Base-by-base conservation (phyloP, 2,888 invertebrate species). In the Timandra comae region DNA sequence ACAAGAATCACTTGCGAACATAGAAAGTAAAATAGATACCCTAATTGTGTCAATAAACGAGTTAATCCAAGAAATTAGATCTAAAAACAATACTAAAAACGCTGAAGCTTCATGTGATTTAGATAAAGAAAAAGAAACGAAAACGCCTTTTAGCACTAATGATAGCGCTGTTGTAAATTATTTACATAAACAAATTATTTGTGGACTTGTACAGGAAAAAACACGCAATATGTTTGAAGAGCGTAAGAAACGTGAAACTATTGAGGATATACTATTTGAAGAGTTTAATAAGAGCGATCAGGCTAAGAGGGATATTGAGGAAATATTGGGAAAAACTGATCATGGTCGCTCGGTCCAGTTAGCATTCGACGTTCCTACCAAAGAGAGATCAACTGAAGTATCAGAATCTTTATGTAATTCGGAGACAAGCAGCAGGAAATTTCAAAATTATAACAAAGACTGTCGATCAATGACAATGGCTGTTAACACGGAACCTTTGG, bases 401-500 rank as follows among this genome's bases (percentile, higher is more conserved):
- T 67, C 68, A 1, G 52, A 52, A 12, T 74, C 74, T 3, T 37
- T 66, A 3, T 52, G 49, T 2, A 59, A 49, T 42, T 33, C 54
- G 4, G 16, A 36, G 2, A 39, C 47, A 27, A 38, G 33, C 22
- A 37, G 33, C 7, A 36, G 37, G 12, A 29, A 37, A n/a, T 29
- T 52, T 2, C 47, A 63, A 38, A 54, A 58, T 24, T 43, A 51
- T 2, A 27, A 12, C 8, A 24, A 30, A 12, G 29, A 38, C n/a
- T 31, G 38, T 4, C 50, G 29, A 5, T 41, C 30, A 22, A 64
- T 70, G 46, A 66, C 73, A 0, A 72, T 72, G 35, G 78, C 75
- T 2, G 73, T 78, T n/a, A 82, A 82, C 33, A 82, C 82, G 2
- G 84, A 82, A 29, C 81, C 81, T 4, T 33, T 81, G 1, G 69